Percentiles rank a stretch among this genome's conserved stretches.
phyloP scores from a whole-genome alignment of 2,113 vertebrate species.

The Grallaria varia region DNA sequence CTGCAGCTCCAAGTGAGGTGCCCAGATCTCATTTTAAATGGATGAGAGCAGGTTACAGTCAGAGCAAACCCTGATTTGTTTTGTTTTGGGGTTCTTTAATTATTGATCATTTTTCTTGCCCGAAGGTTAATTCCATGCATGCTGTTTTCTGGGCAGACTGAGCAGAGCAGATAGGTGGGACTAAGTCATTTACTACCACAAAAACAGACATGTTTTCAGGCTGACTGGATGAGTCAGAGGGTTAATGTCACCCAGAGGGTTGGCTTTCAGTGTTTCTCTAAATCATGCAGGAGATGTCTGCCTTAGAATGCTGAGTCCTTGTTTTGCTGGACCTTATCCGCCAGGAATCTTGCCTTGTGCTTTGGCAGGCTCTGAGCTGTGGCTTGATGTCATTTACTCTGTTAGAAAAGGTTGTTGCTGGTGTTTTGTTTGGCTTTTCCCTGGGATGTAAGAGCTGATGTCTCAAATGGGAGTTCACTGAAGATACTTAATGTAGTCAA shows the following conservation, averaged over 20 bases:
- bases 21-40: neutral
- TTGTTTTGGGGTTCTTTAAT: neutral
- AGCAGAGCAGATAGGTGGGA: neutral
- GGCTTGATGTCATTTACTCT: neutral
- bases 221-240: conserved; percentile 7
- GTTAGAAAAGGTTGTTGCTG: neutral
- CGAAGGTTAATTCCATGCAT: neutral
- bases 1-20: neutral
- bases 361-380: neutral
- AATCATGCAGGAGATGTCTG: conserved; percentile 32
- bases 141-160: neutral
- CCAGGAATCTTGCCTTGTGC: neutral
- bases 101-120: neutral
- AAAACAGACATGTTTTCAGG: neutral
- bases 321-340: neutral
- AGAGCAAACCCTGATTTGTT: neutral
- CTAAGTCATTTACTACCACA: neutral
- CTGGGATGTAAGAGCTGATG: neutral
- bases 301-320: neutral
- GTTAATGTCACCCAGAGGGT: conserved; percentile 28
- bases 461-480: neutral
- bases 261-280: neutral
- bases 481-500: neutral
- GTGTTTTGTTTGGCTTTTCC: neutral
- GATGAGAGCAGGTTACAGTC: neutral